phyloP scores from a whole-genome alignment of 2,797 vertebrate species.

The Toxotes lorentzi region DNA sequence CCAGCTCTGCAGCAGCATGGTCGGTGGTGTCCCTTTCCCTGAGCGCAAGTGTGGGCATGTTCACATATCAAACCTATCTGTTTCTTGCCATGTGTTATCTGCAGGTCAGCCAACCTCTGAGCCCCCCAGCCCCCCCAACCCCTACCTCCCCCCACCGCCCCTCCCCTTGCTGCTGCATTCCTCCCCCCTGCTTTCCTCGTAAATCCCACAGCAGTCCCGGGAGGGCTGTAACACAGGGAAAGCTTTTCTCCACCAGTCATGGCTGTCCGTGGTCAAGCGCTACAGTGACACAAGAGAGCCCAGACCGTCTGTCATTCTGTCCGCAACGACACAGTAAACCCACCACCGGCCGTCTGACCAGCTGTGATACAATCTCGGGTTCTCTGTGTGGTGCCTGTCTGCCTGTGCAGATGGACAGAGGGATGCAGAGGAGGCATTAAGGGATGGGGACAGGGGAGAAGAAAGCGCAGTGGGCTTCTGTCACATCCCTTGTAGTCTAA shows the following conservation, averaged over 20 bases:
- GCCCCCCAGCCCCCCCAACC: slow-evolving; percentile 10
- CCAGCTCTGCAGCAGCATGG: slow-evolving; percentile 41
- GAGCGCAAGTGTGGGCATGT: slow-evolving; percentile 78
- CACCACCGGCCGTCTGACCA: slow-evolving; percentile 68
- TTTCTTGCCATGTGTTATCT: slow-evolving; percentile 83
- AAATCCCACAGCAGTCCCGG: slow-evolving; percentile 66
- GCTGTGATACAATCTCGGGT: slow-evolving; percentile 74
- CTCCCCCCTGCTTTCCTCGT: slow-evolving; percentile 64
- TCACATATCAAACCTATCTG: slow-evolving; percentile 85
- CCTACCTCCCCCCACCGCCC: neutral
- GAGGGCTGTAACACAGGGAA: slow-evolving; percentile 64
- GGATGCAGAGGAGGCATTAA: slow-evolving; percentile 45
- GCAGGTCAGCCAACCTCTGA: slow-evolving; percentile 71
- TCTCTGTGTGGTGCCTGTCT: slow-evolving; percentile 68
- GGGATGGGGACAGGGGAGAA: slow-evolving; percentile 57
- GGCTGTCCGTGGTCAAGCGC: slow-evolving; percentile 63
- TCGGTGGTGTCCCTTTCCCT: slow-evolving; percentile 62
- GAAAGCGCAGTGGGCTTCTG: slow-evolving; percentile 67
- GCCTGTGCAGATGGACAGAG: slow-evolving; percentile 58
- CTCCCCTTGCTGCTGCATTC: slow-evolving; percentile 67
- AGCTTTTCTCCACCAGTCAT: slow-evolving; percentile 57
- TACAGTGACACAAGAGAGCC: slow-evolving; percentile 68
- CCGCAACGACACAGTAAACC: slow-evolving; percentile 68
- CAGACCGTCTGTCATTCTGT: slow-evolving; percentile 74
- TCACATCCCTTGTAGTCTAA: slow-evolving; percentile 60